Evolutionary conservation across 2,888 invertebrate genomes (phyloP).

Genomic region (Alviniconcha strummeri): DNA sequence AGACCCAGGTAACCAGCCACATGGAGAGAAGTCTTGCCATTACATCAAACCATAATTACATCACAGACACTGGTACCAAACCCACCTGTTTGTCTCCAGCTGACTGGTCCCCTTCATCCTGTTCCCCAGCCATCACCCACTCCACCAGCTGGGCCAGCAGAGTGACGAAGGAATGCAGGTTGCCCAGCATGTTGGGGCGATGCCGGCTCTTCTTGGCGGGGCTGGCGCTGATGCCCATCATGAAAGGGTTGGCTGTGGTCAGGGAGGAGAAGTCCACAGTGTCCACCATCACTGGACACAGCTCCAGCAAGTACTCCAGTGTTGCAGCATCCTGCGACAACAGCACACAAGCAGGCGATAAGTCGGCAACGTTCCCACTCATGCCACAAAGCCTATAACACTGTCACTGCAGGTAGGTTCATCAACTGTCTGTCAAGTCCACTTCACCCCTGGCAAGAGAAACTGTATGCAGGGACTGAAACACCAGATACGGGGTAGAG

Average conservation of each 20-base stretch:
- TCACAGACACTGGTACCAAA: background rate
- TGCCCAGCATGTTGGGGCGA: conserved; percentile 60
- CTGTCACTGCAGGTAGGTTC: background rate
- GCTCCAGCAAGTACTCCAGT: conserved; percentile 52
- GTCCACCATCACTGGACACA: conserved; percentile 52
- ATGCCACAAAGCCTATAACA: no score
- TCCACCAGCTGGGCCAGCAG: conserved; percentile 46
- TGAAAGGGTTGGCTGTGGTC: conserved; percentile 26
- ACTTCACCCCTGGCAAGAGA: background rate
- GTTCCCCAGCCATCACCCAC: background rate
- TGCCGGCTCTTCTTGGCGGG: conserved; percentile 59
- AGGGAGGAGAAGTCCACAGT: conserved; percentile 60
- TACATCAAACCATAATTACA: no score
- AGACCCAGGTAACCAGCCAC: no score
- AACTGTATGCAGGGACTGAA: no score
- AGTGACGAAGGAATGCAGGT: conserved; percentile 60
- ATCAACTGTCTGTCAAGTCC: background rate
- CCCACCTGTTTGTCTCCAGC: background rate
- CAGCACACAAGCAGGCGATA: background rate
- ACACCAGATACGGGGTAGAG: no score
- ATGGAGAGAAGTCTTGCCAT: no score
- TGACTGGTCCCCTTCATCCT: background rate
- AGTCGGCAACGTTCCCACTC: background rate
- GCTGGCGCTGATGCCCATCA: conserved; percentile 48
- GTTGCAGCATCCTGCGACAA: conserved; percentile 47